Evolutionary conservation across 2,888 invertebrate species (phyloP), one percentile per base, ranked within the genome.

Genomic region (Hirudinaria manillensis): DNA sequence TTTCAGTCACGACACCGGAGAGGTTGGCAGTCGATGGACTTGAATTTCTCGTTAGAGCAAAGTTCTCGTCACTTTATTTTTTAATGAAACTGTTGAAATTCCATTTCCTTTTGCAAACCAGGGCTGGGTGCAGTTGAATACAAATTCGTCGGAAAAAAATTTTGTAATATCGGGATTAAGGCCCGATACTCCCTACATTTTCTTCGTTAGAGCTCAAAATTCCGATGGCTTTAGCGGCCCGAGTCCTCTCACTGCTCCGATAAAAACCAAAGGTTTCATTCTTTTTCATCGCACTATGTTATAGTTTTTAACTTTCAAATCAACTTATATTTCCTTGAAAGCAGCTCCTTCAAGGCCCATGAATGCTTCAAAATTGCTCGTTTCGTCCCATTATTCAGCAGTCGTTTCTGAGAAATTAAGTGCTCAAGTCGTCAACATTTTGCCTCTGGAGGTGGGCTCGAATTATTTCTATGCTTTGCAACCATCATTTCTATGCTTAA

Each of bases 181-280:
- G 81, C 91, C 92, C 0, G 91, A 91, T 81, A 91, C 92, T 67
- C 89, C 90, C 53, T 94, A 94, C 86, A 89, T 93, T 78, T 94
- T 94, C 84, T 87, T 93, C 77, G 91, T 94, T 55, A 89, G 88
- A 73, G 93, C 93, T 0, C 91, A 92, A 86, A 94, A 93, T 84
- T 89, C 90, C 16, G 91, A 93, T 82, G 94, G 94, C 21, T 87
- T 93, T 68, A 92, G 93, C 0, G 89, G 90, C 61, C 93, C 94
- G 1, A 92, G 93, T 81, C 89, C 89, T 24, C 76, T 80, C 36
- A 77, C 79, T 13, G 74, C 75, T 21, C 75, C 78, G 13, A 61
- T 79, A 38, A 67, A 76, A 38, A 78, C 77, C 10, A 76, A 65
- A 66, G 77, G 78, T 61, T 45, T 45, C 3, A 45, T 45, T 45